A percentile compares a stretch with the other conserved stretches of the same genome.
phyloP scores from a whole-genome alignment of 2,888 invertebrate genomes.

The Epinotia nisella region DNA sequence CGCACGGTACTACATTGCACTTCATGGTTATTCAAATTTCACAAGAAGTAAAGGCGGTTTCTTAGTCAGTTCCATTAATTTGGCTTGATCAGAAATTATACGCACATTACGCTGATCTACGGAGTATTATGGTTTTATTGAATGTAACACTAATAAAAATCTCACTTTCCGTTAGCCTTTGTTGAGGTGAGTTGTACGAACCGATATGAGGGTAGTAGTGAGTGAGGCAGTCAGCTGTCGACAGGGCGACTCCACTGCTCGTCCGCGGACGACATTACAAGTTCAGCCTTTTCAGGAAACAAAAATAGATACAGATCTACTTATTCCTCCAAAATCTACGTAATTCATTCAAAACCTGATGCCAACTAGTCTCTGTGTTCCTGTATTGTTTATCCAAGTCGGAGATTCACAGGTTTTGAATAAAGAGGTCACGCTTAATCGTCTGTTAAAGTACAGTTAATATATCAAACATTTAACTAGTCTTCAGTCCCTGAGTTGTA shows the following conservation, averaged over 20 bases:
- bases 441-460: conserved; percentile 83
- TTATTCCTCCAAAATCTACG: conserved; percentile 74
- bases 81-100: conserved; percentile 78
- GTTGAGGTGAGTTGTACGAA: conserved; percentile 55
- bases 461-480: conserved; percentile 85
- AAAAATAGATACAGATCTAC: conserved; percentile 68
- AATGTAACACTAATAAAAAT: conserved; percentile 66
- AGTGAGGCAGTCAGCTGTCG: conserved; percentile 65
- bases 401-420: conserved; percentile 81
- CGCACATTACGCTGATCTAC: conserved; percentile 72
- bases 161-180: conserved; percentile 66
- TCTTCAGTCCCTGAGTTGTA: conserved; percentile 84
- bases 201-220: conserved; percentile 47
- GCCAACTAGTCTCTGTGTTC: conserved; percentile 75
- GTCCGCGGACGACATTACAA: conserved; percentile 63
- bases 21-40: conserved; percentile 71
- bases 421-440: conserved; percentile 78
- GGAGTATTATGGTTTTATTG: conserved; percentile 69
- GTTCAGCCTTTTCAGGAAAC: conserved; percentile 70
- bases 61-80: conserved; percentile 80
- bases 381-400: conserved; percentile 74
- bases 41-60: conserved; percentile 80
- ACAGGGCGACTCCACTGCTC: conserved; percentile 52
- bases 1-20: conserved; percentile 75
- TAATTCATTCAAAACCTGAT: conserved; percentile 82